phyloP scores from a whole-genome alignment of 2,888 invertebrate genomes.

The Archips xylosteana region DNA sequence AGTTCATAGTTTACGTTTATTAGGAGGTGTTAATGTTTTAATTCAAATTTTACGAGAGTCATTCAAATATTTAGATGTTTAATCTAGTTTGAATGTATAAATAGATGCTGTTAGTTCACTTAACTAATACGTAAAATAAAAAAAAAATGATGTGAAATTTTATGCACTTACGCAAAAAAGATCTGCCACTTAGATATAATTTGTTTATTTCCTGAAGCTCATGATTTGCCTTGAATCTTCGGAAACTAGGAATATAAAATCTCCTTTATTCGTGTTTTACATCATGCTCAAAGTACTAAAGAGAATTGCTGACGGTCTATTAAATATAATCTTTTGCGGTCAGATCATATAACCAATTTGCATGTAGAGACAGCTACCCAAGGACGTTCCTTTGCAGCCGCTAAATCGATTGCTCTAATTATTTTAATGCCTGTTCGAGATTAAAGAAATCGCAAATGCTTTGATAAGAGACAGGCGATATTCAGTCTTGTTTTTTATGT shows the following conservation, averaged over 20 bases:
- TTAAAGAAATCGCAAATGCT: neutral
- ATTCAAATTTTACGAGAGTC: slow-evolving; percentile 3
- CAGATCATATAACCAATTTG: neutral
- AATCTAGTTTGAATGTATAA: slow-evolving; percentile 2
- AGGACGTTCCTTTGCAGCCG: slow-evolving; percentile 6
- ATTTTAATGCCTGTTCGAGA: neutral
- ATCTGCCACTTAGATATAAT: neutral
- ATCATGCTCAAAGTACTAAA: neutral
- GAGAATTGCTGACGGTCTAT: neutral
- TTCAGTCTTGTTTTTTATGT: neutral
- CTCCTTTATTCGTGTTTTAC: neutral
- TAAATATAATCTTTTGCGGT: slow-evolving; percentile 7
- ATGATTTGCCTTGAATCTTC: neutral
- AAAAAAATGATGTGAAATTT: too few relatives aligned
- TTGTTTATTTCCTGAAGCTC: neutral
- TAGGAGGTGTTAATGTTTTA: slow-evolving; percentile 14
- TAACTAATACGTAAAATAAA: neutral
- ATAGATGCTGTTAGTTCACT: neutral
- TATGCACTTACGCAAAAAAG: neutral
- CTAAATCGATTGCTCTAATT: slow-evolving; percentile 7
- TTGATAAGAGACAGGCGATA: neutral
- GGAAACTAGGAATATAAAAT: neutral
- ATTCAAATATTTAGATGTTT: neutral
- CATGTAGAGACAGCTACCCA: neutral
- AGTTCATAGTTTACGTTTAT: slow-evolving; percentile 14